phyloP scores from a whole-genome alignment of 2,888 invertebrate genomes.

The Synanthedon vespiformis region DNA sequence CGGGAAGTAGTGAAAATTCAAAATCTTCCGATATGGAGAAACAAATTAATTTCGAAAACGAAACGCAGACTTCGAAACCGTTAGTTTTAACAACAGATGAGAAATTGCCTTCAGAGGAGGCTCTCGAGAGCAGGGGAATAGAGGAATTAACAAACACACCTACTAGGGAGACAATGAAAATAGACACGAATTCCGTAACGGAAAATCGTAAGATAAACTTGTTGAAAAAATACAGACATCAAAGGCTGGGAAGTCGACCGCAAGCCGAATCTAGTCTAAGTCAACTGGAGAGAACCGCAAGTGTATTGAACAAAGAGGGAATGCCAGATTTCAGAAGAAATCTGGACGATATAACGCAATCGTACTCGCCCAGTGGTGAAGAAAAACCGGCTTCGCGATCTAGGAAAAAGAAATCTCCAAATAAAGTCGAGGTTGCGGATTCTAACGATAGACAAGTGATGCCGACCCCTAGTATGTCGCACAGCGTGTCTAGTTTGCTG shows the following conservation, averaged over 20 bases:
- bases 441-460: slow-evolving; percentile 18
- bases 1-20: slow-evolving; percentile 10
- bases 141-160: slow-evolving; percentile 22
- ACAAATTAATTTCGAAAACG: slow-evolving; percentile 10
- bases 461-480: slow-evolving; percentile 37
- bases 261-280: slow-evolving; percentile 55
- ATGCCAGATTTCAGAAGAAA: slow-evolving; percentile 60
- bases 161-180: slow-evolving; percentile 12
- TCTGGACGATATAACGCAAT: slow-evolving; percentile 62
- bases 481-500: slow-evolving; percentile 56
- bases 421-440: slow-evolving; percentile 25
- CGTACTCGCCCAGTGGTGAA: slow-evolving; percentile 55
- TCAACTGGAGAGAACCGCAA: slow-evolving; percentile 55
- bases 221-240: slow-evolving; percentile 63
- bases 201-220: slow-evolving; percentile 52
- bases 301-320: slow-evolving; percentile 51
- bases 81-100: slow-evolving; percentile 56
- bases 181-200: slow-evolving; percentile 9
- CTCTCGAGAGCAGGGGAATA: slow-evolving; percentile 33
- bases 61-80: slow-evolving; percentile 13
- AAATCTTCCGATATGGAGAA: slow-evolving; percentile 11
- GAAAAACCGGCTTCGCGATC: slow-evolving; percentile 40
- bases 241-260: slow-evolving; percentile 39
- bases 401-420: slow-evolving; percentile 56
- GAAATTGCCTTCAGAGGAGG: slow-evolving; percentile 52